These are phyloP conservation scores for Sebastes minor DNA, from an alignment of 2,797 vertebrate species.

Conservation along the genomic window DNA sequence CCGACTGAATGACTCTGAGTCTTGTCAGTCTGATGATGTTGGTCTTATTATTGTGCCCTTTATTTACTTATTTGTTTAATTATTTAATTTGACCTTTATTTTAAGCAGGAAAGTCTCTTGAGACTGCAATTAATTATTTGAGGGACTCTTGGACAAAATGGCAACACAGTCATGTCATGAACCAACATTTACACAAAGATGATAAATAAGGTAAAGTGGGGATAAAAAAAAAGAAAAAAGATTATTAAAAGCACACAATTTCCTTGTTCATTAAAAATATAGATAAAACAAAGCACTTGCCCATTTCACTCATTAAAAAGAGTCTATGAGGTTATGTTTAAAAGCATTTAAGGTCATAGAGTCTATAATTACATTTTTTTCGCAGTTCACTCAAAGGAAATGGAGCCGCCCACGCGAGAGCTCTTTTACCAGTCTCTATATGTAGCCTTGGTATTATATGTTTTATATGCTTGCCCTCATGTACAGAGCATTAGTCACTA, in stretches of 20 bases:
- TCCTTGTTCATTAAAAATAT: not conserved
- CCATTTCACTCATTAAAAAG: not conserved
- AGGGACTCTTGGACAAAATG: not conserved
- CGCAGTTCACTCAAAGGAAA: not conserved
- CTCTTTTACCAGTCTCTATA: not conserved
- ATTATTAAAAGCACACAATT: not conserved
- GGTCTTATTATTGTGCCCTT: not conserved
- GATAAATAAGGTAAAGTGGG: not conserved
- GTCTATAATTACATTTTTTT: not conserved
- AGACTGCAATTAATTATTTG: not conserved
- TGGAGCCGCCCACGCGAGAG: not conserved
- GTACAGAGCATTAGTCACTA: not conserved
- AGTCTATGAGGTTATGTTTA: not conserved
- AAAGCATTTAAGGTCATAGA: conserved; percentile 4
- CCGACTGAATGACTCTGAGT: not conserved
- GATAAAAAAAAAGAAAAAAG: not conserved
- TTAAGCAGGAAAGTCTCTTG: not conserved
- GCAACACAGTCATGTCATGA: not conserved
- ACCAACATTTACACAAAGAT: not conserved
- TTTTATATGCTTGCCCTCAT: not conserved
- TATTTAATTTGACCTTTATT: conserved; percentile 3
- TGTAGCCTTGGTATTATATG: not conserved
- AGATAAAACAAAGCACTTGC: conserved; percentile 1
- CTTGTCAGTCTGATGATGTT: not conserved
- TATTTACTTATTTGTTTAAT: not conserved